phyloP scores from a whole-genome alignment of 2,888 invertebrate genomes.

The Drosophila demipolita region DNA sequence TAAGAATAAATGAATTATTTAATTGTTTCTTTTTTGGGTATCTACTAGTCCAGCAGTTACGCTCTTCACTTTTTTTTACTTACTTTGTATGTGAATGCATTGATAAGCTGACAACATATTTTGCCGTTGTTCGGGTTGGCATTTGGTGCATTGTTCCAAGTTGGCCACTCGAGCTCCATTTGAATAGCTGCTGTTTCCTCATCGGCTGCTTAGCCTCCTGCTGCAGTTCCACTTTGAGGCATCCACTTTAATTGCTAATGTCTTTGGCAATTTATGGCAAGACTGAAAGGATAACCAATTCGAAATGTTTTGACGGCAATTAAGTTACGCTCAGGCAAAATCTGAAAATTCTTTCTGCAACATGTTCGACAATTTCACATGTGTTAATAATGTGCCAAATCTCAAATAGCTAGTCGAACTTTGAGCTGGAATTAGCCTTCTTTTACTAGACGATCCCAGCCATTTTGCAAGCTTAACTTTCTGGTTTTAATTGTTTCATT shows the following conservation, averaged over 20 bases:
- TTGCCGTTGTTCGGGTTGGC: constrained; percentile 33
- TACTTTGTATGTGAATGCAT: constrained; percentile 17
- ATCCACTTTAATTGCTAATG: constrained; percentile 49
- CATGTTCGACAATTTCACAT: background rate
- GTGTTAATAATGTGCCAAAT: background rate
- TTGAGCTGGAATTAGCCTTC: fast-evolving
- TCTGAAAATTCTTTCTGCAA: background rate
- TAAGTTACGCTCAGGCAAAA: background rate
- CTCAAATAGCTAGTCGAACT: background rate
- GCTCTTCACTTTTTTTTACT: background rate
- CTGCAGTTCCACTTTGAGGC: constrained; percentile 13
- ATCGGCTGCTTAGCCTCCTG: constrained; percentile 1
- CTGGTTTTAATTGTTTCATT: background rate
- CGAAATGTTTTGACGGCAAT: constrained; percentile 15
- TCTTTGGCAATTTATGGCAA: constrained; percentile 38
- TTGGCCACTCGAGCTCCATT: constrained; percentile 21
- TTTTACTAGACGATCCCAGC: background rate
- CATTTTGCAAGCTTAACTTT: background rate
- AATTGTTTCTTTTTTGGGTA: background rate
- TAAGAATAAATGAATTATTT: too few relatives aligned
- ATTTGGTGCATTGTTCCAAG: constrained; percentile 45
- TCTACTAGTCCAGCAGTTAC: background rate
- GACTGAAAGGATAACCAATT: background rate
- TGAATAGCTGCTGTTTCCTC: constrained; percentile 9
- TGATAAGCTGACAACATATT: constrained; percentile 35